Evolutionary conservation across 2,113 vertebrate genomes (phyloP), one percentile per base, ranked within the genome.

Genomic region (Petrocephalus zakoni): DNA sequence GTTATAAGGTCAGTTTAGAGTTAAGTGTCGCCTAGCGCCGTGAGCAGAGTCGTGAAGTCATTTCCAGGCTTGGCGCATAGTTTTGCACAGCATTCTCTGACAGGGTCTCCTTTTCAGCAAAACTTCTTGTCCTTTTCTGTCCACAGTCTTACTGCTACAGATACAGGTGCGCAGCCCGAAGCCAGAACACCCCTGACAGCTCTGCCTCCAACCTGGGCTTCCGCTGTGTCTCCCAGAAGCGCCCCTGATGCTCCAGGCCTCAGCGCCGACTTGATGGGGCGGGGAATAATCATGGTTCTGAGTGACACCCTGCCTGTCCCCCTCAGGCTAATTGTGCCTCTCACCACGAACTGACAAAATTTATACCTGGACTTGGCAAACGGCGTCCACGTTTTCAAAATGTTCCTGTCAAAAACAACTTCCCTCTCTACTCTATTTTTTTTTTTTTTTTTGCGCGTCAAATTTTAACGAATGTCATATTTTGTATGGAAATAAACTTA

Each of bases 171-270:
- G 98, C 96, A 0, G 98, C 98, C 1, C 96, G 98, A 0, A 99
- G 98, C 88, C 98, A 99, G 90, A 99, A 99, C 94, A 98, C 97
- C 0, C 97, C 97, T 0, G 97, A 99, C 92, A 99, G 98, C 92
- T 97, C 98, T 0, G 95, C 98, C 0, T 99, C 98, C 0, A 99
- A 99, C 88, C 96, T 99, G 91, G 98, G 98, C 0, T 99, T 99
- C 93, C 98, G 98, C 89, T 99, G 98, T 2, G 96, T 95, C 0
- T 95, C 97, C 0, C 91, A 90, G 81, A 4, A 9, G 13, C 72
- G 29, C 51, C 93, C 89, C 0, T 94, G 91, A 94, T 88, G 85
- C 72, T 55, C 47, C 1, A 42, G n/a, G 25, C 34, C 37, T 82
- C 68, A 25, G 53, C 22, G 49, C 72, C 4, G 17, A 42, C 72